A percentile compares a stretch with the other conserved stretches of the same genome.
phyloP scores from a whole-genome alignment of 2,888 invertebrate genomes.

The Gortyna flavago region DNA sequence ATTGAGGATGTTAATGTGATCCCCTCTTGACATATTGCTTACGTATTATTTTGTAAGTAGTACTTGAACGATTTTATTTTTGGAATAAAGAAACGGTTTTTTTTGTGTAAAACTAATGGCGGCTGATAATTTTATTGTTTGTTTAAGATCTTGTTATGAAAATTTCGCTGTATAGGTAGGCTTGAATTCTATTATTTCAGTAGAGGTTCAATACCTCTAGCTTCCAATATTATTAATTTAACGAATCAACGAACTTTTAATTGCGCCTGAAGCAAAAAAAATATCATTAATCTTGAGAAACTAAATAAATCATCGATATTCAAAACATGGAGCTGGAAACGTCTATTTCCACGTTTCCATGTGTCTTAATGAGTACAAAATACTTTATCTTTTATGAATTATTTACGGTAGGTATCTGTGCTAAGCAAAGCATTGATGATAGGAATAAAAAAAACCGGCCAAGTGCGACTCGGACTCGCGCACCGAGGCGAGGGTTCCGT shows the following conservation, averaged over 20 bases:
- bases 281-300: background rate
- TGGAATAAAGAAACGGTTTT: background rate
- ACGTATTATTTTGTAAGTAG: conserved; percentile 38
- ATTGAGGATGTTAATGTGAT: conserved; percentile 53
- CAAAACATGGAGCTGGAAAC: background rate
- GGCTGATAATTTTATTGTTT: background rate
- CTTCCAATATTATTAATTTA: no score
- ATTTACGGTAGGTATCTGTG: background rate
- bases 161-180: background rate
- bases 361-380: background rate
- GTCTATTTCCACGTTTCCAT: background rate
- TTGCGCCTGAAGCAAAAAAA: background rate
- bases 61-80: conserved; percentile 28
- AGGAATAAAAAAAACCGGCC: no score
- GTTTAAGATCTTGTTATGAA: background rate
- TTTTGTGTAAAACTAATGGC: background rate
- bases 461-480: no score
- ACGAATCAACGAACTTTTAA: background rate
- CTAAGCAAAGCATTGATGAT: background rate
- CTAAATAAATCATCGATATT: background rate
- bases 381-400: background rate
- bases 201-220: background rate
- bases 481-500: no score
- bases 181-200: background rate
- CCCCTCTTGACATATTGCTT: conserved; percentile 40